A percentile compares a stretch with the other conserved stretches of the same genome.
Conservation (phyloP, 2,888 invertebrate genomes). For the Temnothorax rugatulus region DNA sequence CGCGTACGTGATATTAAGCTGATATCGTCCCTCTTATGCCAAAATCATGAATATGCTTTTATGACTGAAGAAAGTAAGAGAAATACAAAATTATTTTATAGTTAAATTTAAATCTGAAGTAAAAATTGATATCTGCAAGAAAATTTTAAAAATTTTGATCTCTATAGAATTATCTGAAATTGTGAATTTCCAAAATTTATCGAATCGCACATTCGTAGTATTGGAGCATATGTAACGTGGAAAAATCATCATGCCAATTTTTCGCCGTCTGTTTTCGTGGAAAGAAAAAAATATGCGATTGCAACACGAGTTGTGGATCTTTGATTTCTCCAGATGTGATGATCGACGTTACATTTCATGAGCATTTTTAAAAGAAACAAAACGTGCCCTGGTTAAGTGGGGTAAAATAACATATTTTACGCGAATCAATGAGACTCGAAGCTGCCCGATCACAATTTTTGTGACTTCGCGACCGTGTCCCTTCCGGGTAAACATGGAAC, state of each 20-base stretch:
- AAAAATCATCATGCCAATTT: background rate
- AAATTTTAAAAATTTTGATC: too few species aligned
- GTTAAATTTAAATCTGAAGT: too few species aligned
- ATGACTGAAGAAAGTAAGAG: too few species aligned
- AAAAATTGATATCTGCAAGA: too few species aligned
- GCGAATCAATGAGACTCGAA: background rate
- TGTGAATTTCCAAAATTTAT: too few species aligned
- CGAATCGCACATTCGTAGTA: too few species aligned
- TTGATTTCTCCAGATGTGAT: background rate
- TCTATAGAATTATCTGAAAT: too few species aligned
- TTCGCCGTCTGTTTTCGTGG: background rate
- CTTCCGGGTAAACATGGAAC: slow-evolving; percentile 23
- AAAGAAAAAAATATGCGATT: background rate
- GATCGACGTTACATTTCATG: background rate
- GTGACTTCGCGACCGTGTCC: background rate
- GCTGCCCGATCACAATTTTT: slow-evolving; percentile 10
- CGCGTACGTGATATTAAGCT: too few species aligned
- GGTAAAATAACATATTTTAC: slow-evolving; percentile 31
- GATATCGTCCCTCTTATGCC: background rate
- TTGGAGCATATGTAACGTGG: background rate
- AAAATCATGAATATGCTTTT: too few species aligned
- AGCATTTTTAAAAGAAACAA: background rate
- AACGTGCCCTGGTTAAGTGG: slow-evolving; percentile 7
- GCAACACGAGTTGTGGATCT: background rate
- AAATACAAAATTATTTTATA: too few species aligned